Base-by-base conservation (phyloP, 1,140 invertebrate species). In the Cotesia vestalis region DNA sequence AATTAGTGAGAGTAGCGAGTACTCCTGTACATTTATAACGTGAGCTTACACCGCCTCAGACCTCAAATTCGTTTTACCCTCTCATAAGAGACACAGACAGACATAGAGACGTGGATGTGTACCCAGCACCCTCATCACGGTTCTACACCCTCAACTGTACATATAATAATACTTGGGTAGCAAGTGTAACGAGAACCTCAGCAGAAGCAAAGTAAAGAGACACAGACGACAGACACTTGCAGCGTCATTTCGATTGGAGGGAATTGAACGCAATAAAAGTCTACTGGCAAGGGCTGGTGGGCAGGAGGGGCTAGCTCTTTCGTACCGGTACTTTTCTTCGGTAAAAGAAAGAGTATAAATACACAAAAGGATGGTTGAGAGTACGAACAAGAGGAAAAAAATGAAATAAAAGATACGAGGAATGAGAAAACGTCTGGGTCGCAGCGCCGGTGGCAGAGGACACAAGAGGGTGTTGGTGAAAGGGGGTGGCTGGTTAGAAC, bases 1-100 rank as follows among this genome's bases (percentile, higher is more conserved):
- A 73, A 73, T 73, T 73, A 73, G 67, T 40, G 35, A 27, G 46
- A 73, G 69, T 73, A 73, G 67, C 57, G 17, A 27, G 59, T 34
- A 40, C 67, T 55, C 55, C 35, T 51, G 35, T 53, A 35, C 51
- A 68, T 27, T 35, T 67, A 20, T 34, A 53, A 14, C n/a, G 6
- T 11, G 40, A 46, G 40, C 40, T 46, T 46, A 46, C 40, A 46
- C 11, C 40, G 11, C 40, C 40, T 46, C 40, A 46, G 40, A 53
- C 53, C 53, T 57, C 53, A 57, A 57, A 17, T 57, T 57, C 12
- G 5, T 9, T 57, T 20, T 4, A 68, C 17, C 52, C 66, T 59
- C 66, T 68, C 52, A 68, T 68, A 59, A 57, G 66, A 68, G 66
- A 14, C 53, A 17, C 53, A 27, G 4, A 11, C 5, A 46, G 40